phyloP scores from a whole-genome alignment of 2,888 invertebrate genomes.

The Pachymerium ferrugineum region DNA sequence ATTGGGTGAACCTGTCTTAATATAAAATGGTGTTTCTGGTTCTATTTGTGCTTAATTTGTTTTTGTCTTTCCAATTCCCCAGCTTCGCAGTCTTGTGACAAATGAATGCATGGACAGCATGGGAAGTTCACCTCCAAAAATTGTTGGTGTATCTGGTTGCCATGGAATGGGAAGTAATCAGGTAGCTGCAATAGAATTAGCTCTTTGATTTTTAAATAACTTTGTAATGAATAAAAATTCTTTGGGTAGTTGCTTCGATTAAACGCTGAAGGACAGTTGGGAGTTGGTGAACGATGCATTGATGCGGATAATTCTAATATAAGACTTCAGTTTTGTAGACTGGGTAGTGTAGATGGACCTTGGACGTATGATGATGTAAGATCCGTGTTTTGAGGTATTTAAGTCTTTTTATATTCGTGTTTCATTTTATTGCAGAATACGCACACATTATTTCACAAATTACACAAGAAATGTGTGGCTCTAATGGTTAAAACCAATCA shows the following conservation, averaged over 20 bases:
- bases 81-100: slow-evolving; percentile 71
- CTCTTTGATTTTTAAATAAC: not conserved
- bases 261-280: slow-evolving; percentile 88
- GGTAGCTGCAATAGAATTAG: slow-evolving; percentile 46
- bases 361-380: slow-evolving; percentile 79
- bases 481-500: slow-evolving; percentile 73
- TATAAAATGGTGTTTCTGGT: not conserved
- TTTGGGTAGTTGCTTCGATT: slow-evolving; percentile 56
- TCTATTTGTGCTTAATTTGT: not conserved
- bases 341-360: slow-evolving; percentile 89
- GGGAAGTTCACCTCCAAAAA: slow-evolving; percentile 82
- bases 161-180: slow-evolving; percentile 93
- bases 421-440: slow-evolving; percentile 50
- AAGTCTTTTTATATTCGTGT: not conserved
- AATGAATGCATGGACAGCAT: slow-evolving; percentile 85
- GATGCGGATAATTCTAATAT: slow-evolving; percentile 80
- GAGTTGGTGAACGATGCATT: slow-evolving; percentile 92
- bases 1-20: not conserved
- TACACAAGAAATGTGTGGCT: slow-evolving; percentile 74
- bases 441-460: slow-evolving; percentile 66
- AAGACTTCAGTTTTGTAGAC: slow-evolving; percentile 84
- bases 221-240: not conserved
- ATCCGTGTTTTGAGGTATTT: not conserved
- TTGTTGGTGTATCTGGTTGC: slow-evolving; percentile 82
- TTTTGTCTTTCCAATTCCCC: slow-evolving; percentile 5